Base-by-base conservation (phyloP, 1,140 invertebrate genomes). In the Tribolium madens region DNA sequence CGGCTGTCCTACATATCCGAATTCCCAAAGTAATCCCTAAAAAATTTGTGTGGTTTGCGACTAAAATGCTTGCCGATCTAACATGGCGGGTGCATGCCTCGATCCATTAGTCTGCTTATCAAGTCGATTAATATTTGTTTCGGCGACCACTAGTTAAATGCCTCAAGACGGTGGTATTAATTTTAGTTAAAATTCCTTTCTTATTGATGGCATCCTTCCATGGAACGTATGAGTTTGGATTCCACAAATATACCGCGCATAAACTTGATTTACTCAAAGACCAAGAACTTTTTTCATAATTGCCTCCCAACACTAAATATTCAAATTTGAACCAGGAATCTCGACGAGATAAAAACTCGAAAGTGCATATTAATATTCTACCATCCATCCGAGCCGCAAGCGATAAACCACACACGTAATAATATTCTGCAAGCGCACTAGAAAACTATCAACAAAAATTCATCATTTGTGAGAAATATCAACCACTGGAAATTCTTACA, bases 101-200 rank as follows among this genome's bases (percentile, higher is more conserved):
- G 70, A 73, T 76, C 64, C 75, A 73, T 78, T 79, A 77, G 73
- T 73, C 70, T 73, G 46, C 57, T 76, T 79, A 79, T 76, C 78
- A 77, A 71, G 68, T 72, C 75, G 75, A 79, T 79, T 79, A 77
- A 79, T 79, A 77, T 75, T 77, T 79, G 78, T 79, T 79, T 79
- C 78, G 75, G 64, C 74, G 57, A 52, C 57, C 76, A 72, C 75
- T 52, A 73, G 68, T 76, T 76, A 69, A 68, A 79, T 79, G 72
- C 78, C 50, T 73, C 47, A 72, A 64, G 57, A 79, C 53, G 73
- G 64, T 52, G 42, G 68, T 79, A 79, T 79, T 79, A 79, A 79
- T 79, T 77, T 79, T 79, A 79, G 78, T 79, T 79, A 79, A 79
- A 79, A 79, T 79, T 77, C 78, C 76, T 77, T 73, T 79, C 74